These are phyloP conservation scores for Tenebrio molitor DNA, from an alignment of 1,140 invertebrate species.

Conservation along the genomic window DNA sequence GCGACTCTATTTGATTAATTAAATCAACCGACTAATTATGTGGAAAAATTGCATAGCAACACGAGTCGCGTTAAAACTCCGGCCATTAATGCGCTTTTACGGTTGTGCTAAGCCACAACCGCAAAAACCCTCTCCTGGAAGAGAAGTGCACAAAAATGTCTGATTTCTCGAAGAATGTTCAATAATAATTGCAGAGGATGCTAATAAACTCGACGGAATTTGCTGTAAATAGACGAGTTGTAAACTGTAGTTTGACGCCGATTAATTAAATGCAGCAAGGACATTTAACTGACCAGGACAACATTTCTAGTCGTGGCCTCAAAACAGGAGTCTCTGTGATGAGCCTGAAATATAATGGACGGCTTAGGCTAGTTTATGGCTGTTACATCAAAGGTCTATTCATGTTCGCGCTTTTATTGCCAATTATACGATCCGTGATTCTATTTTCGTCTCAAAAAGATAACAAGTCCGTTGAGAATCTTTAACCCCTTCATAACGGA, in stretches of 20 bases:
- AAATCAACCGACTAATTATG: constrained; percentile 21
- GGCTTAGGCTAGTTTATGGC: neutral
- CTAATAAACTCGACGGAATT: constrained; percentile 10
- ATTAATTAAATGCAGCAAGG: constrained; percentile 13
- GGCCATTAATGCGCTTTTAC: neutral
- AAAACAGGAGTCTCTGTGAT: neutral
- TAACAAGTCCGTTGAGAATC: constrained; percentile 20
- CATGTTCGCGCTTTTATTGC: neutral
- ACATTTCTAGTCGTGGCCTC: neutral
- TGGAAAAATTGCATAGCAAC: constrained; percentile 6
- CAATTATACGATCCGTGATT: neutral
- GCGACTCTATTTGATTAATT: constrained; percentile 37
- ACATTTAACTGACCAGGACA: constrained; percentile 29
- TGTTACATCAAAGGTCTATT: constrained; percentile 1
- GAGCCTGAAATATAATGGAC: too few relatives aligned
- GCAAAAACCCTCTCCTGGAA: constrained; percentile 1
- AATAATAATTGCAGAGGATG: constrained; percentile 1
- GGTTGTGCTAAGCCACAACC: neutral
- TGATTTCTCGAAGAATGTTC: too few relatives aligned
- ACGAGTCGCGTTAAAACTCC: too few relatives aligned
- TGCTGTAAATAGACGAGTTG: constrained; percentile 15
- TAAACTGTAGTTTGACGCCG: neutral
- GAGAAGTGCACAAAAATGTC: too few relatives aligned
- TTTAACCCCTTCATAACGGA: constrained; percentile 8
- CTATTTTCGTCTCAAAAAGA: constrained; percentile 18